Evolutionary conservation across 2,797 vertebrate species (phyloP).

Genomic region (Gymnocypris eckloni): DNA sequence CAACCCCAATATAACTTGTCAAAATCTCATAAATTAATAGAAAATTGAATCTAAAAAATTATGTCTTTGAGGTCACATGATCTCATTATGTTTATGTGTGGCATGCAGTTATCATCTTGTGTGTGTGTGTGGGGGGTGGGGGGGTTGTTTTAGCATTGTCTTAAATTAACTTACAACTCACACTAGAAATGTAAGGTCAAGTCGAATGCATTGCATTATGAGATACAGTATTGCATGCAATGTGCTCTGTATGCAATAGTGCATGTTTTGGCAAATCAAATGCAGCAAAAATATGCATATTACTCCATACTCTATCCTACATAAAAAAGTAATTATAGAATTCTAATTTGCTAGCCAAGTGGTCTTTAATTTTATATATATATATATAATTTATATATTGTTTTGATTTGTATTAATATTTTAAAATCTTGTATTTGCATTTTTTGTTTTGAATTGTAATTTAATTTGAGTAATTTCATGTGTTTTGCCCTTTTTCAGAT

Average conservation of each 20-base stretch:
- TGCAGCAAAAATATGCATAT: neutral
- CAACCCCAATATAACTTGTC: neutral
- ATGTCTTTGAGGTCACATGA: neutral
- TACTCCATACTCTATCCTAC: neutral
- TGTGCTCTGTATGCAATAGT: neutral
- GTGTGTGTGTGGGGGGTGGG: too few relatives aligned
- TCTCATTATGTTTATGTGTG: neutral
- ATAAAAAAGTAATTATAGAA: neutral
- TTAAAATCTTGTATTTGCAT: neutral
- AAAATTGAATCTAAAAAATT: neutral
- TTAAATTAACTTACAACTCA: neutral
- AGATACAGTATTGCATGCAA: neutral
- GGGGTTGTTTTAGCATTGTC: neutral
- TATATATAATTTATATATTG: neutral
- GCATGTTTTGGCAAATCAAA: neutral
- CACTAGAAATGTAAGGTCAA: neutral
- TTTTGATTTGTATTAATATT: neutral
- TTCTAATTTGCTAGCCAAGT: neutral
- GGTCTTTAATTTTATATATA: neutral
- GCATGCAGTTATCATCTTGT: too few relatives aligned
- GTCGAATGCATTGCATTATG: neutral
- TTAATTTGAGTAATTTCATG: neutral
- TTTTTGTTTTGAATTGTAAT: neutral
- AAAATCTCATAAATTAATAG: neutral
- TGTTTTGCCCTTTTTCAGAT: neutral